Percentiles rank a stretch among this genome's conserved stretches.
phyloP scores from a whole-genome alignment of 92 coral and sea anemone species.

The Galaxea fascicularis region DNA sequence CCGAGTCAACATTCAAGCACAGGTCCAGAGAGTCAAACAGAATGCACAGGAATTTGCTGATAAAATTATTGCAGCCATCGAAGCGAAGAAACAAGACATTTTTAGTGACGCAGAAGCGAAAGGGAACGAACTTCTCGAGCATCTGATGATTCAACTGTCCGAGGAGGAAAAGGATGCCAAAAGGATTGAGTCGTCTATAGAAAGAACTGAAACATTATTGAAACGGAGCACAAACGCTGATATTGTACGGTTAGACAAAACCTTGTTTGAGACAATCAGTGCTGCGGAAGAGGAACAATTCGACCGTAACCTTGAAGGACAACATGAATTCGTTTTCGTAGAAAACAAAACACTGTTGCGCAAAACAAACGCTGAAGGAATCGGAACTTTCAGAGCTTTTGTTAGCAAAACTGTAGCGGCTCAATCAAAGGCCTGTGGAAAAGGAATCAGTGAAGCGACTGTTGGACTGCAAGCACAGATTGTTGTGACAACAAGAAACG shows the following conservation, averaged over 20 bases:
- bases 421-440: slow-evolving; percentile 1
- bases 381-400: slow-evolving; percentile 10
- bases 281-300: not conserved
- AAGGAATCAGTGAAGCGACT: slow-evolving; percentile 23
- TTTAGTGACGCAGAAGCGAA: not conserved
- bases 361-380: not conserved
- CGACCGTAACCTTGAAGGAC: not conserved
- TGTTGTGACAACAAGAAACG: slow-evolving; percentile 1
- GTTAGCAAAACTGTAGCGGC: not conserved
- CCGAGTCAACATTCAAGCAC: not conserved
- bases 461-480: slow-evolving; percentile 24
- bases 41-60: slow-evolving; percentile 1
- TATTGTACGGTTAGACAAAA: not conserved
- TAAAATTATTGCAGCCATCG: not conserved
- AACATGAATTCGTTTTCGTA: not conserved
- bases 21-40: not conserved
- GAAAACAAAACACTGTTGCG: not conserved
- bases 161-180: not conserved
- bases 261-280: not conserved
- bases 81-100: not conserved
- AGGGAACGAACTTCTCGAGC: not conserved
- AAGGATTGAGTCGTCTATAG: not conserved
- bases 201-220: slow-evolving; percentile 1
- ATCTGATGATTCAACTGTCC: not conserved
- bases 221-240: slow-evolving; percentile 7